Conservation (phyloP, 2,888 invertebrate species). For the Pollenia angustigena region DNA sequence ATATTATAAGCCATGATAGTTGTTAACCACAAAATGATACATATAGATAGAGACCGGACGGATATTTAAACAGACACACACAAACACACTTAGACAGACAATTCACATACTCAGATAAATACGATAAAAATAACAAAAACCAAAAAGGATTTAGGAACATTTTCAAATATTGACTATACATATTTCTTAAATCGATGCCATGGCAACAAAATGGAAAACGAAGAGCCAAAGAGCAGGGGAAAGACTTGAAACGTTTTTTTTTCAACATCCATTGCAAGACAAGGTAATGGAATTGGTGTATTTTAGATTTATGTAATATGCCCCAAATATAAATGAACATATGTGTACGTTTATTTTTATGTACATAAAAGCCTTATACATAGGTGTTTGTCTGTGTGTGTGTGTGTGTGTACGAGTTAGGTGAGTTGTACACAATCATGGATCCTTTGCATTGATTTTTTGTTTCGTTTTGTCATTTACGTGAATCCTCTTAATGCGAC, state of each 20-base stretch:
- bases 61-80: conserved; percentile 37
- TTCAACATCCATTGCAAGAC: neutral
- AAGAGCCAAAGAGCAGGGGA: neutral
- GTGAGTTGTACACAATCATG: conserved; percentile 28
- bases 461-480: conserved; percentile 51
- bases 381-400: neutral
- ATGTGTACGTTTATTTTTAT: conserved; percentile 1
- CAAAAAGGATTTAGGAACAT: conserved; percentile 58
- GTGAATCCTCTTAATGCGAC: conserved; percentile 71
- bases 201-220: no score
- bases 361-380: neutral
- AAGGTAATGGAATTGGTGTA: conserved; percentile 1
- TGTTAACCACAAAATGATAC: conserved; percentile 80
- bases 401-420: conserved; percentile 15
- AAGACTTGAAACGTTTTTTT: neutral
- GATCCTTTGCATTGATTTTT: conserved; percentile 6
- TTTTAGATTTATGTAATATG: conserved; percentile 4
- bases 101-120: conserved; percentile 14
- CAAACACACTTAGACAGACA: conserved; percentile 26
- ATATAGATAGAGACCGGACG: conserved; percentile 72
- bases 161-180: conserved; percentile 61
- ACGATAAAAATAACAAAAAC: conserved; percentile 37
- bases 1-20: conserved; percentile 81
- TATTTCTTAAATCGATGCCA: conserved; percentile 23
- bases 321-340: neutral